Conservation (phyloP, 2,888 invertebrate species). For the Eustalomyia histrio region DNA sequence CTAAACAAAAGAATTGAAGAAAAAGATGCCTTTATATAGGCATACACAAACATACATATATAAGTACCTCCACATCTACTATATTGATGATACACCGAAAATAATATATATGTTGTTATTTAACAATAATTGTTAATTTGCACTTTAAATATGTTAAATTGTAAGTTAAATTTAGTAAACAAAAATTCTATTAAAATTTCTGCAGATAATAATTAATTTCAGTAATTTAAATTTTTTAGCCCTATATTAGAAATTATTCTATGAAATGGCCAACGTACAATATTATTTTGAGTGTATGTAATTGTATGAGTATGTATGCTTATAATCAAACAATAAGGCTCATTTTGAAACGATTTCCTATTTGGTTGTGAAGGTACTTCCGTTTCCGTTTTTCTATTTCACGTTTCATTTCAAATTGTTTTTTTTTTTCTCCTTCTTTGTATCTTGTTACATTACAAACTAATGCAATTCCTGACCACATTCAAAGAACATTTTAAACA, state of each 20-base stretch:
- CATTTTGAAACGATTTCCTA: constrained; percentile 62
- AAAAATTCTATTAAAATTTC: too few species aligned
- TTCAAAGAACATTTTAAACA: not conserved
- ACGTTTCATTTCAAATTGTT: constrained; percentile 37
- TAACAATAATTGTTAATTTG: too few species aligned
- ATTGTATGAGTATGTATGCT: not conserved
- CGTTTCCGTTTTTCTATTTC: constrained; percentile 49
- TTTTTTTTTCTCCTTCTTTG: not conserved
- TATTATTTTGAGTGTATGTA: too few species aligned
- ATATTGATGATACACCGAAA: too few species aligned
- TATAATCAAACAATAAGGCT: constrained; percentile 54
- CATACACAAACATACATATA: not conserved
- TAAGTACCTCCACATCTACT: not conserved
- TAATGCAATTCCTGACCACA: constrained; percentile 25
- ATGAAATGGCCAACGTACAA: too few species aligned
- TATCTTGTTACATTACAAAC: not conserved
- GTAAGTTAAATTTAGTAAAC: too few species aligned
- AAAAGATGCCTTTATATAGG: not conserved
- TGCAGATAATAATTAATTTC: too few species aligned
- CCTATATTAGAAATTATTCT: too few species aligned
- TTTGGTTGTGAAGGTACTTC: constrained; percentile 51
- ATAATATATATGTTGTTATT: too few species aligned
- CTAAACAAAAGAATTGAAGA: not conserved
- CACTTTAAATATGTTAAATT: too few species aligned
- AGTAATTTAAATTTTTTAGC: too few species aligned